phyloP scores from a whole-genome alignment of 2,888 invertebrate genomes.

The Agrypnus murinus region DNA sequence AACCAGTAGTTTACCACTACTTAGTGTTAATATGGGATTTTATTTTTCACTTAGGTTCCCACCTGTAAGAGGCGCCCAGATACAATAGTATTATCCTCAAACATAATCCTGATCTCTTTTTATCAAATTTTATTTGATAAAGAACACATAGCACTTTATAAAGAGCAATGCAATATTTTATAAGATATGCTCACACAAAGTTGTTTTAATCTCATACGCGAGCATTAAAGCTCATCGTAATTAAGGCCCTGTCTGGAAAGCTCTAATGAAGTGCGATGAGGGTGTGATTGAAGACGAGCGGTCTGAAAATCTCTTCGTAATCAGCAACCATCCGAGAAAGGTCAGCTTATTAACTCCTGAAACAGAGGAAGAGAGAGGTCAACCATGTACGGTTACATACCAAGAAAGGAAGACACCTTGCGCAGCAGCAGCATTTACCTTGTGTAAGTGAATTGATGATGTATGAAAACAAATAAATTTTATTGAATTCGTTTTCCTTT shows the following conservation, averaged over 20 bases:
- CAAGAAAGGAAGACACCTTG: background rate
- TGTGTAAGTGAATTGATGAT: constrained; percentile 3
- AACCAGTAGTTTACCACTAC: too few relatives aligned
- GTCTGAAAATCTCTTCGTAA: constrained; percentile 17
- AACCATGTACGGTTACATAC: background rate
- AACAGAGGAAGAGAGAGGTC: background rate
- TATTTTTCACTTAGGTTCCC: too few relatives aligned
- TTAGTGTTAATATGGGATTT: too few relatives aligned
- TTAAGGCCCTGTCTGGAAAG: constrained; percentile 32
- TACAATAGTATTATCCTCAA: too few relatives aligned
- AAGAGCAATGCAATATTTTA: too few relatives aligned
- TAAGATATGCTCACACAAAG: too few relatives aligned
- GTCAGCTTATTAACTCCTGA: constrained; percentile 13
- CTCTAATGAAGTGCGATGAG: constrained; percentile 37
- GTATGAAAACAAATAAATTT: background rate
- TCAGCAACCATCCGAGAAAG: constrained; percentile 14
- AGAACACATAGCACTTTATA: too few relatives aligned
- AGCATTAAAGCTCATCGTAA: constrained; percentile 35
- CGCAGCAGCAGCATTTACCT: too few relatives aligned
- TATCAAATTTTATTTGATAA: too few relatives aligned
- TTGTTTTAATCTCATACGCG: constrained; percentile 28
- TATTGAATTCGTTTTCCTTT: constrained; percentile 13
- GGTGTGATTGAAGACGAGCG: constrained; percentile 39
- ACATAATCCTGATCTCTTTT: too few relatives aligned
- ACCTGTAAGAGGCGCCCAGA: too few relatives aligned